Evolutionary conservation across 2,888 invertebrate genomes (phyloP).

Genomic region (Xestia c-nigrum): DNA sequence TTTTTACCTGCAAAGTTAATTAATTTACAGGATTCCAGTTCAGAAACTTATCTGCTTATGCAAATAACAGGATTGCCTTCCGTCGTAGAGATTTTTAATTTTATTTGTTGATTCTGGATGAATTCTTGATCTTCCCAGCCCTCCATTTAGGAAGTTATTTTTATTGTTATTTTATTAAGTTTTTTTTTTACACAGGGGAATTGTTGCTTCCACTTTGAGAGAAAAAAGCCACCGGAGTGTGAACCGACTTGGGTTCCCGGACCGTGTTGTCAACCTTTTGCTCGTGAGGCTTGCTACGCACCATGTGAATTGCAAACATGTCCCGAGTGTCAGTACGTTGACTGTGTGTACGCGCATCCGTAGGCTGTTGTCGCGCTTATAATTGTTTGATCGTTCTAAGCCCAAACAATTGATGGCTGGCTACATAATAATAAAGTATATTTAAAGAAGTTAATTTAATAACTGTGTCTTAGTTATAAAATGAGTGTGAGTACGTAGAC

Average conservation of each 20-base stretch:
- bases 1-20: slow-evolving; percentile 86
- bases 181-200: slow-evolving; percentile 79
- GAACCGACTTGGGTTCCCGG: slow-evolving; percentile 47
- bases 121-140: slow-evolving; percentile 40
- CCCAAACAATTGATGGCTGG: slow-evolving; percentile 77
- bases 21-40: slow-evolving; percentile 83
- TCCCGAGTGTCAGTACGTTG: slow-evolving; percentile 69
- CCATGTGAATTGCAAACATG: slow-evolving; percentile 22
- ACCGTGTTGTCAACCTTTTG: slow-evolving; percentile 49
- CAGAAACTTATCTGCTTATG: slow-evolving; percentile 83
- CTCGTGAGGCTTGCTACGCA: slow-evolving; percentile 34
- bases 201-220: slow-evolving; percentile 82
- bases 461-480: slow-evolving; percentile 5
- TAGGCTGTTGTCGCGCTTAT: slow-evolving; percentile 70
- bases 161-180: slow-evolving; percentile 43
- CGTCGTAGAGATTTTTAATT: slow-evolving; percentile 64
- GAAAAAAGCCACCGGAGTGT: slow-evolving; percentile 69
- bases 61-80: slow-evolving; percentile 77
- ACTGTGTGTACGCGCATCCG: slow-evolving; percentile 69
- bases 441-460: slow-evolving; percentile 8
- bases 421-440: slow-evolving; percentile 70
- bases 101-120: slow-evolving; percentile 48
- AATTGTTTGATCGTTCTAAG: slow-evolving; percentile 47
- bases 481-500: slow-evolving; percentile 61
- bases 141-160: slow-evolving; percentile 27